Evolutionary conservation across 2,113 vertebrate species (phyloP).

Genomic region (Lagopus leucura): DNA sequence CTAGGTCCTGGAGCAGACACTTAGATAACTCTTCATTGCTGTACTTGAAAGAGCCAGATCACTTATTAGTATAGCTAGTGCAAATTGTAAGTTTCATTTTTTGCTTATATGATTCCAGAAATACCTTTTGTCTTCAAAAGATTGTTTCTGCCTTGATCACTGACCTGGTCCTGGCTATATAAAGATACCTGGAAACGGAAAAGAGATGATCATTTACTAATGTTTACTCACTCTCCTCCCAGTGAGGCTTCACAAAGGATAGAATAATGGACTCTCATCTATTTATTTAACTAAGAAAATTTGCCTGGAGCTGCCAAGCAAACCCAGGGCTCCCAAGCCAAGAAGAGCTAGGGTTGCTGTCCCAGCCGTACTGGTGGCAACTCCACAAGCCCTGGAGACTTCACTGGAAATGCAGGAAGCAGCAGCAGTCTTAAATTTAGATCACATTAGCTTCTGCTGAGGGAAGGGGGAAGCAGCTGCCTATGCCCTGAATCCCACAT

Average conservation of each 20-base stretch:
- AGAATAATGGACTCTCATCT: neutral
- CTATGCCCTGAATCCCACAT: neutral
- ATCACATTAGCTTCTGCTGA: neutral
- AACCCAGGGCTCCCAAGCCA: neutral
- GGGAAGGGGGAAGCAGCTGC: conserved; percentile 35
- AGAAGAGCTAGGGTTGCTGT: neutral
- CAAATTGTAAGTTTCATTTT: neutral
- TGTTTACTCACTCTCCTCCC: neutral
- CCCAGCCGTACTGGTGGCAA: neutral
- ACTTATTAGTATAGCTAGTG: neutral
- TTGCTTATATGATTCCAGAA: conserved; percentile 18
- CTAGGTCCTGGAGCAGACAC: neutral
- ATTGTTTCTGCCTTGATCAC: neutral
- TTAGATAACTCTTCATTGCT: neutral
- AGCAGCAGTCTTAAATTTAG: conserved; percentile 23
- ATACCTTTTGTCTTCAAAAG: conserved; percentile 15
- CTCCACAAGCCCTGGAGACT: neutral
- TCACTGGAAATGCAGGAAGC: neutral
- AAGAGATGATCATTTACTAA: neutral
- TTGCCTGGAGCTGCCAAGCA: neutral
- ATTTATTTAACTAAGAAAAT: neutral
- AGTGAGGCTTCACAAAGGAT: neutral
- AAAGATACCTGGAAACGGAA: neutral
- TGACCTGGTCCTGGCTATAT: neutral
- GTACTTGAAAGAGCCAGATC: neutral